These are phyloP conservation scores for Drosophila seclusa DNA, from an alignment of 2,888 invertebrate species.

Conservation along the genomic window DNA sequence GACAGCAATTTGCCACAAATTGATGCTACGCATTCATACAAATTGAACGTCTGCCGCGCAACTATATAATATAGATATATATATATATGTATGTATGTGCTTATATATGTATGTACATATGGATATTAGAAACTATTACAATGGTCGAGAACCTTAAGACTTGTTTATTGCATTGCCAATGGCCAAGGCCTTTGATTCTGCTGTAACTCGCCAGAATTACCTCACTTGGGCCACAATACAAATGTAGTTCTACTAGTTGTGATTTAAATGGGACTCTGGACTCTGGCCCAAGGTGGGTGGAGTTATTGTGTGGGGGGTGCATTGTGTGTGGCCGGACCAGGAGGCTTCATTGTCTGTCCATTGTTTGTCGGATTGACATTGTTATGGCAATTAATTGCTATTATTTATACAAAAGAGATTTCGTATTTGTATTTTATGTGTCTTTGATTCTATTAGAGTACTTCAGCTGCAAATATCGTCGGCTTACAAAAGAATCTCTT, in stretches of 20 bases:
- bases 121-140: constrained; percentile 62
- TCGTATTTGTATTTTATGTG: background rate
- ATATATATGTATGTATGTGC: background rate
- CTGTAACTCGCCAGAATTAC: constrained; percentile 6
- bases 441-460: background rate
- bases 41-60: constrained; percentile 55
- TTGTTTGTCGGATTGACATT: constrained; percentile 45
- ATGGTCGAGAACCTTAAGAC: constrained; percentile 62
- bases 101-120: constrained; percentile 8
- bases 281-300: constrained; percentile 33
- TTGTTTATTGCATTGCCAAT: constrained; percentile 70
- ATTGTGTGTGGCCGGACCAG: constrained; percentile 33
- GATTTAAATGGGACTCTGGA: constrained; percentile 25
- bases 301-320: constrained; percentile 1
- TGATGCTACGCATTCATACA: constrained; percentile 74
- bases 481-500: too few relatives aligned
- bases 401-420: constrained; percentile 16
- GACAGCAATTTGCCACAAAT: constrained; percentile 76
- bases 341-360: constrained; percentile 17
- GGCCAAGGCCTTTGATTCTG: constrained; percentile 25
- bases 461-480: background rate
- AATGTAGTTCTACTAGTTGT: constrained; percentile 14
- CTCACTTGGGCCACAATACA: constrained; percentile 6
- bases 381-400: constrained; percentile 38
- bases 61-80: background rate